Conservation (phyloP, 37 sponge, comb jelly and placozoan species). For the Bolinopsis microptera region DNA sequence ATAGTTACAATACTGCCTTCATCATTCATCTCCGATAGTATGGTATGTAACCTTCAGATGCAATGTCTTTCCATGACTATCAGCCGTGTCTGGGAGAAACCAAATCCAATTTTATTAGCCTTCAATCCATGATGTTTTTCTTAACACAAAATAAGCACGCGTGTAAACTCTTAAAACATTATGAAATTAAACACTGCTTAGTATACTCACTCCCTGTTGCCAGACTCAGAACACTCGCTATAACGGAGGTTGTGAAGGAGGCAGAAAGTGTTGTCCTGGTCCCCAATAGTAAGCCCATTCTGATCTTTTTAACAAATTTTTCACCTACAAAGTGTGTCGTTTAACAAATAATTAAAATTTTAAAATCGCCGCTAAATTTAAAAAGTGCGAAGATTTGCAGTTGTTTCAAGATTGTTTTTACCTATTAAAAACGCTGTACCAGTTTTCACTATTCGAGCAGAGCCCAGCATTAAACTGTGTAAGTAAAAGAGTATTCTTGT, state of each 20-base stretch:
- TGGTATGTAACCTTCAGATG: not conserved
- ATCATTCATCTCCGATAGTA: not conserved
- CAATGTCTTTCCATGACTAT: no score
- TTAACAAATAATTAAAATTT: no score
- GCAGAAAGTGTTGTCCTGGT: not conserved
- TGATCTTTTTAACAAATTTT: not conserved
- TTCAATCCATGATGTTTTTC: no score
- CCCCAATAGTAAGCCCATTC: not conserved
- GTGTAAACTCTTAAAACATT: no score
- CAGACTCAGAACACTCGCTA: not conserved
- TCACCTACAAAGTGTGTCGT: not conserved
- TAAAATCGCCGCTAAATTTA: no score
- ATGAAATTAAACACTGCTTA: no score
- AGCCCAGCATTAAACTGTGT: not conserved
- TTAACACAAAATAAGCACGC: no score
- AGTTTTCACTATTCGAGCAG: not conserved
- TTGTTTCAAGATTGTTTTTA: no score
- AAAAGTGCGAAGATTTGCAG: no score
- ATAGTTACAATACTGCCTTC: not conserved
- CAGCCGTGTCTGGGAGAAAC: no score
- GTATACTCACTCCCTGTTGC: no score
- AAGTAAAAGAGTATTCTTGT: not conserved
- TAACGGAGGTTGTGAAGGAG: not conserved
- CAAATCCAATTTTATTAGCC: no score
- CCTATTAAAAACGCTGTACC: not conserved